These are phyloP conservation scores for Uromys caudimaculatus DNA, from an alignment of 2,797 vertebrate genomes.

Conservation along the genomic window DNA sequence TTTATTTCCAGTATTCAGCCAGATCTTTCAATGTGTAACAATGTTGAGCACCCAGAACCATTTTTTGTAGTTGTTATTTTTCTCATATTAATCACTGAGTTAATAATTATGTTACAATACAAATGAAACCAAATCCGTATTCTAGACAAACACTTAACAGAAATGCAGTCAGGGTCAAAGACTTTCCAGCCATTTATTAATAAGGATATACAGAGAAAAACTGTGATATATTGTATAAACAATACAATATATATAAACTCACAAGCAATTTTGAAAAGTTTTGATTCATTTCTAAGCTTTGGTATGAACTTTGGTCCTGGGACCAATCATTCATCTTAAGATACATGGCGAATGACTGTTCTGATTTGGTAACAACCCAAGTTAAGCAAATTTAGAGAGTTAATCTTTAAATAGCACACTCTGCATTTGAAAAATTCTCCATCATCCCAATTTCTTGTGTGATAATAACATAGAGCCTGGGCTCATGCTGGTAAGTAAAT, in stretches of 20 bases:
- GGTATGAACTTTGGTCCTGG: conserved; percentile 76
- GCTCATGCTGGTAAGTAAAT: conserved; percentile 80
- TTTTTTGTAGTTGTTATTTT: conserved; percentile 71
- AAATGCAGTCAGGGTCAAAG: conserved; percentile 87
- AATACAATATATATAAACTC: conserved; percentile 86
- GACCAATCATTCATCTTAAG: conserved; percentile 80
- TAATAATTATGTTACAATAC: conserved; percentile 80
- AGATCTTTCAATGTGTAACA: conserved; percentile 76
- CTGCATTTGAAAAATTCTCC: conserved; percentile 87
- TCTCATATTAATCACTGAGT: conserved; percentile 79
- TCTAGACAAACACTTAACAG: conserved; percentile 89
- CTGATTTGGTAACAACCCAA: conserved; percentile 79
- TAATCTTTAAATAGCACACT: conserved; percentile 84
- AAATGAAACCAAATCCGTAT: conserved; percentile 89
- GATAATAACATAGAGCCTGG: conserved; percentile 84
- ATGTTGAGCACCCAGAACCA: conserved; percentile 72
- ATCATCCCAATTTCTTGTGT: conserved; percentile 74
- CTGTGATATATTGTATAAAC: conserved; percentile 85
- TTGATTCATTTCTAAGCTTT: conserved; percentile 73
- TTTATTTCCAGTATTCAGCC: conserved; percentile 78
- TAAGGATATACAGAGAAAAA: conserved; percentile 83
- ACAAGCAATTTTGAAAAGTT: conserved; percentile 76
- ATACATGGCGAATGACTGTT: conserved; percentile 80
- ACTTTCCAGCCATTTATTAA: conserved; percentile 88
- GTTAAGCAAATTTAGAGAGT: conserved; percentile 83